These are phyloP conservation scores for Philaethria dido DNA, from an alignment of 2,888 invertebrate genomes.

Conservation along the genomic window DNA sequence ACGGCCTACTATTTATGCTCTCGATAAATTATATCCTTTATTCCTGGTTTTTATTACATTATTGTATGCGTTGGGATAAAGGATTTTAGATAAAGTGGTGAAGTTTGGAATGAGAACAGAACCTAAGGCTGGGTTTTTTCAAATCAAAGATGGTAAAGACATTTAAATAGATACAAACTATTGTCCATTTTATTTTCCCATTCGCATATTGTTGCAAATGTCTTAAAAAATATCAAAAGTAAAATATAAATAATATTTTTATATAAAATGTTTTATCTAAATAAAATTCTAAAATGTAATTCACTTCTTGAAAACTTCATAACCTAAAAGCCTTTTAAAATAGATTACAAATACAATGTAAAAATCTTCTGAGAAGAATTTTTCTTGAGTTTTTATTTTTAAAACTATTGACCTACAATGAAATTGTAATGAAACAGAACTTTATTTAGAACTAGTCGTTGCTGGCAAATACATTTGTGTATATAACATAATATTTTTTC, in stretches of 20 bases:
- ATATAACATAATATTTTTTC: neutral
- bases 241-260: no score
- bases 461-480: neutral
- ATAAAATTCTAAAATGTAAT: no score
- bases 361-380: neutral
- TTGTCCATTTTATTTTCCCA: no score
- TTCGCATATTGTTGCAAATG: no score
- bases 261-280: no score
- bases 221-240: no score
- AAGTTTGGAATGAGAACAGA: neutral
- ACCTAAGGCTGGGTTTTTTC: neutral
- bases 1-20: slow-evolving; percentile 66
- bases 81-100: neutral
- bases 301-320: neutral
- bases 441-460: neutral
- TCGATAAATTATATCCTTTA: slow-evolving; percentile 63
- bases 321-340: neutral
- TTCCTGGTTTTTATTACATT: slow-evolving; percentile 47
- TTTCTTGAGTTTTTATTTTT: neutral
- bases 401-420: neutral
- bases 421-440: neutral
- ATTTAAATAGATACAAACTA: neutral
- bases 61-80: neutral
- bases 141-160: neutral
- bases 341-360: neutral